Evolutionary conservation across 2,888 invertebrate genomes (phyloP).

Genomic region (Callosobruchus maculatus): DNA sequence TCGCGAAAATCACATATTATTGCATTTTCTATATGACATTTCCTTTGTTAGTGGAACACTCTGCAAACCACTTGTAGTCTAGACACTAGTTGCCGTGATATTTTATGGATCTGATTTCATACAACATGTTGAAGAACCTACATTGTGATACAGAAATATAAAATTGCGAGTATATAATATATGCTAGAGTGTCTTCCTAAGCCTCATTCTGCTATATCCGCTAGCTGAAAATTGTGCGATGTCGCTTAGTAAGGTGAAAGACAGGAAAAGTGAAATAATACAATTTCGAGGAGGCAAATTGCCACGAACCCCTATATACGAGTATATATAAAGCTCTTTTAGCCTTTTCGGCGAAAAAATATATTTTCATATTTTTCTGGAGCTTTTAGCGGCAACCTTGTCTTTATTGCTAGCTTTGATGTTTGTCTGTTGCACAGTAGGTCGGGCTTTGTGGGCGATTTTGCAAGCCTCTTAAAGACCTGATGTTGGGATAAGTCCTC

Average conservation of each 20-base stretch:
- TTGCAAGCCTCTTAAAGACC: conserved; percentile 14
- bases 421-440: conserved; percentile 19
- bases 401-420: conserved; percentile 23
- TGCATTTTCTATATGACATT: no score
- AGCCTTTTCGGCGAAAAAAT: conserved; percentile 9
- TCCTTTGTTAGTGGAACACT: no score
- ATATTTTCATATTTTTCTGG: conserved; percentile 20
- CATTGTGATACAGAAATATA: neutral
- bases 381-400: conserved; percentile 21
- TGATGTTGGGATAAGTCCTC: conserved; percentile 1
- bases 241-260: neutral
- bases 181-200: neutral
- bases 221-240: neutral
- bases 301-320: neutral
- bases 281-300: neutral
- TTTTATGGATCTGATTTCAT: no score
- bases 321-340: neutral
- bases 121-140: no score
- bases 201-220: neutral
- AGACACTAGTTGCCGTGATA: no score
- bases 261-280: neutral
- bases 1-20: no score
- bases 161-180: neutral
- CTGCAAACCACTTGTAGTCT: no score
- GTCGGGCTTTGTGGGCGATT: conserved; percentile 7